Conservation (phyloP, 2,888 invertebrate genomes). For the Drosophila birchii region DNA sequence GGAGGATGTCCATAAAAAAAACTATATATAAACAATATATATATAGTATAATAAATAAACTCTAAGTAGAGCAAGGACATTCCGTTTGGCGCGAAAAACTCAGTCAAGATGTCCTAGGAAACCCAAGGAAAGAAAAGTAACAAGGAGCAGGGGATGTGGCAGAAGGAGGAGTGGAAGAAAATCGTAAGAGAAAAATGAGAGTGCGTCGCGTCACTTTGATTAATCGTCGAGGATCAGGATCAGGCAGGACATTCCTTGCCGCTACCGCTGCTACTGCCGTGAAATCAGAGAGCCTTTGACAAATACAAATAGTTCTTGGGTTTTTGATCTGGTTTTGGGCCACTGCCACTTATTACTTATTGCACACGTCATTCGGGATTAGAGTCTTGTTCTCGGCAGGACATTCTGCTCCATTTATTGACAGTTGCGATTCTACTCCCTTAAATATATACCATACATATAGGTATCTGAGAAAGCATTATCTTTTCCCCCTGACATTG, state of each 20-base stretch:
- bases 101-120: conserved; percentile 63
- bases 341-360: conserved; percentile 45
- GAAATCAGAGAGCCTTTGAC: conserved; percentile 72
- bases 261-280: conserved; percentile 15
- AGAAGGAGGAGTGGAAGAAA: neutral
- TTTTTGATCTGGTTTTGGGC: conserved; percentile 22
- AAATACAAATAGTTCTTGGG: conserved; percentile 67
- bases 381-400: conserved; percentile 32
- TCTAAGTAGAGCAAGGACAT: conserved; percentile 22
- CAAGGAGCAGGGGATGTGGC: neutral
- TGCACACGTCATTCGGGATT: conserved; percentile 67
- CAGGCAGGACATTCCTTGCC: conserved; percentile 8
- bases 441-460: neutral
- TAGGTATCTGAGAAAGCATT: neutral
- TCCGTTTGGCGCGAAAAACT: conserved; percentile 64
- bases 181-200: conserved; percentile 33
- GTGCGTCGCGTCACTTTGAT: conserved; percentile 72
- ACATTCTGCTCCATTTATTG: conserved; percentile 71
- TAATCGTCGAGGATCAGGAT: conserved; percentile 67
- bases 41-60: conserved; percentile 7
- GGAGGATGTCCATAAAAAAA: conserved; percentile 1
- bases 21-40: neutral
- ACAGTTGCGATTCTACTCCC: conserved; percentile 61
- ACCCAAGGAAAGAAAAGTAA: conserved; percentile 2
- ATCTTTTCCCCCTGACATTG: conserved; percentile 57